Base-by-base conservation (phyloP, 2,797 vertebrate genomes). In the Rachycentron canadum region DNA sequence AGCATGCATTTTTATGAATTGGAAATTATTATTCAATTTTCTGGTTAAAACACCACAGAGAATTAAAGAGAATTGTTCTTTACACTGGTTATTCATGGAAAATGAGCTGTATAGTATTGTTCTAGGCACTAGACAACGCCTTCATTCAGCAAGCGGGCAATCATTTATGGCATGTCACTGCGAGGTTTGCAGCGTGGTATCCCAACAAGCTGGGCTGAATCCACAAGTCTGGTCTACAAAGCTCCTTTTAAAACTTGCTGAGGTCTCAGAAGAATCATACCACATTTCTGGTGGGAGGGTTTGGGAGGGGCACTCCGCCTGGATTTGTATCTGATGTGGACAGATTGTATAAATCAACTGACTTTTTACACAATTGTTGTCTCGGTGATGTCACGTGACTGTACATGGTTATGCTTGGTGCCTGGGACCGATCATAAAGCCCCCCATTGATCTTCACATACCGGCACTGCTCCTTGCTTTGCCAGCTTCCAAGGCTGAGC, bases 371-470 rank as follows among this genome's bases (percentile, higher is more conserved):
- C 49, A 75, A 28, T 63, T 81, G 66, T 55, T 11, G 36, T n/a
- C 75, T 65, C 69, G 62, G 83, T 88, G 80, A 74, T 73, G 81
- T 89, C 92, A 91, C 85, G 61, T 83, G 89, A 85, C 69, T 56
- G 52, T 68, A 72, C 16, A 26, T 84, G 74, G 84, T 84, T 83
- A 82, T 78, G 47, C 72, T 70, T 59, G 21, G 93, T 91, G 93
- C 92, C 92, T 85, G 85, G 91, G 87, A 89, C 91, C 12, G 76
- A 85, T 79, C 75, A 95, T 93, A 95, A 95, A 88, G 90, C 81
- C 81, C 71, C 58, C 79, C 89, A 95, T 95, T 95, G 91, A 96
- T 89, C 69, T 83, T 50, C 52, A 76, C 65, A 70, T 56, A 53
- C 76, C 36, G 65, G 71, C 57, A 62, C 76, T 69, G 81, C 43